Evolutionary conservation across 2,113 vertebrate species (phyloP), one percentile per base, ranked within the genome.

Genomic region (Glaucidium brasilianum): DNA sequence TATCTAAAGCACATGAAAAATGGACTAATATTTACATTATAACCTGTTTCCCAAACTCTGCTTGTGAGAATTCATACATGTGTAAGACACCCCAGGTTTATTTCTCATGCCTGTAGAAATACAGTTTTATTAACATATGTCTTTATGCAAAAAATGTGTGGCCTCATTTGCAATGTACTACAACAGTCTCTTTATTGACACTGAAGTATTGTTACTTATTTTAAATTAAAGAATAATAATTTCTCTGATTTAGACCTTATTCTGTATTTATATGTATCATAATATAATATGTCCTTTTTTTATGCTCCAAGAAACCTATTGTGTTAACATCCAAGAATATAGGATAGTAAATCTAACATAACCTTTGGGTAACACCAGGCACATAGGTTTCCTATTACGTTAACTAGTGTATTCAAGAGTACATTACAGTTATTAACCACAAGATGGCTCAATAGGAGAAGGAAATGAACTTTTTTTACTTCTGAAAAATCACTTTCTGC

Each of bases 361-460:
- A 39, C 6, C 5, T 5, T 11, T 77, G 41, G 5, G 21, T 52
- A 71, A 34, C 27, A 49, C 13, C 27, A 4, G 35, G 15, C 20
- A 68, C 49, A 27, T 21, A 82, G 29, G 18, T 59, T 58, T 73
- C 32, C 39, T 22, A 50, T 50, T 7, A 27, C 14, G 9, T 26
- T 62, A 29, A 11, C 39, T 52, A 37, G 15, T 41, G 9, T 64
- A 66, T 59, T 79, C 63, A 80, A 94, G 62, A 74, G 75, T 47
- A 85, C 35, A 15, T 95, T 97, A 43, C 92, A 96, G 35, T 68
- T 86, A 82, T 67, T 90, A 88, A 78, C 97, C 98, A 98, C 97
- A 95, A 98, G 97, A 94, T 97, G 98, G 97, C 97, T 96, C 97
- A 97, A 43, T 35, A 94, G 91, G 92, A 95, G 84, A 97, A 34